Conservation (phyloP, 1,140 invertebrate species). For the Cheumatopsyche charites region DNA sequence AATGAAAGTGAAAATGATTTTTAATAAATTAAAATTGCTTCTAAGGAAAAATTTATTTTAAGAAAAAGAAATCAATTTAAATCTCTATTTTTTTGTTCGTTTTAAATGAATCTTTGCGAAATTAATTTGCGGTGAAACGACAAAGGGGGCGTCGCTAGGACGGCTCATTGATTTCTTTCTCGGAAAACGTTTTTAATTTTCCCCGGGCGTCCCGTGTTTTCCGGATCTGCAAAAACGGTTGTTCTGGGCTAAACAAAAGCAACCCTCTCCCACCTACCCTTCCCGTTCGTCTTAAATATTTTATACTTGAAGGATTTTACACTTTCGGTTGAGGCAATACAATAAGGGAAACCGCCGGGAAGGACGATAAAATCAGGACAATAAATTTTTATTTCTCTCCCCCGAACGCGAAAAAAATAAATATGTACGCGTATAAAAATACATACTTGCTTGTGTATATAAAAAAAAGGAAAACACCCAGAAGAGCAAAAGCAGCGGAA, state of each 20-base stretch:
- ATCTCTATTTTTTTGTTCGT: background rate
- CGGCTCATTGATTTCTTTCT: conserved; percentile 12
- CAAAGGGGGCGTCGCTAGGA: background rate
- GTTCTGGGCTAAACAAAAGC: conserved; percentile 15
- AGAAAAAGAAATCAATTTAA: no score
- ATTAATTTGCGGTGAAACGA: background rate
- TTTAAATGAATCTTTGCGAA: background rate
- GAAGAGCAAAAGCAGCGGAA: conserved; percentile 6
- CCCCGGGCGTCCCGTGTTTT: background rate
- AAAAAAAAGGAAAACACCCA: conserved; percentile 4
- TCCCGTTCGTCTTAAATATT: conserved; percentile 36
- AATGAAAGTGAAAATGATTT: no score
- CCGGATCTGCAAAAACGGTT: background rate
- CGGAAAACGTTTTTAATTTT: conserved; percentile 20
- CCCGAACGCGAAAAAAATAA: background rate
- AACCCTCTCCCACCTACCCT: conserved; percentile 14
- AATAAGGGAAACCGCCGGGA: conserved; percentile 36
- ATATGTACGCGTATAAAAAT: background rate
- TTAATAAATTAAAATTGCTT: no score
- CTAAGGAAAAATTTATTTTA: no score
- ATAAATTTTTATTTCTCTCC: conserved; percentile 43
- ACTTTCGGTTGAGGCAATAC: conserved; percentile 37
- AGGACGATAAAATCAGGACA: conserved; percentile 38
- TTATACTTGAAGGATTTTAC: conserved; percentile 41
- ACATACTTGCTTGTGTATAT: conserved; percentile 6